Conservation (phyloP, 2,113 vertebrate species). For the Phalacrocorax aristotelis region DNA sequence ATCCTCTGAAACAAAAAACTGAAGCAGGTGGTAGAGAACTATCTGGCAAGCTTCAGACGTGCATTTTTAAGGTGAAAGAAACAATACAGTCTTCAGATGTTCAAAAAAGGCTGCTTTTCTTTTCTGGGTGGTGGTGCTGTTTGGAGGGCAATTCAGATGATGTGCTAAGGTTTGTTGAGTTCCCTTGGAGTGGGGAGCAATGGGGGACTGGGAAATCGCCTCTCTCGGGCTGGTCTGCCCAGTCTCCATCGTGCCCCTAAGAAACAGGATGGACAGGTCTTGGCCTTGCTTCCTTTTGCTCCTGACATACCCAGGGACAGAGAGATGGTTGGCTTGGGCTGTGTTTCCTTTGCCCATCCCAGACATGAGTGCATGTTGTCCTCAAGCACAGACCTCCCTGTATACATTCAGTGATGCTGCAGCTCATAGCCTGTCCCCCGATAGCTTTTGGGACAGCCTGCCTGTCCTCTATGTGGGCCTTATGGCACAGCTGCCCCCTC, state of each 20-base stretch:
- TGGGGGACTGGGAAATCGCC: not conserved
- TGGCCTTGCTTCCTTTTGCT: not conserved
- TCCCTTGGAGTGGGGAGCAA: not conserved
- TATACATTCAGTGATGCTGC: accelerated
- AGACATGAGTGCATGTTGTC: accelerated
- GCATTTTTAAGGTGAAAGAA: not conserved
- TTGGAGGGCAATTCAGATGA: not conserved
- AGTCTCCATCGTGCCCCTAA: accelerated
- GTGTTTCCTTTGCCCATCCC: not conserved
- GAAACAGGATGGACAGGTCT: not conserved
- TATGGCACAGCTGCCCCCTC: not conserved
- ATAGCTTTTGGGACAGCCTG: not conserved
- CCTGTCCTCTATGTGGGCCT: not conserved
- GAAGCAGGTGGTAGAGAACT: not conserved
- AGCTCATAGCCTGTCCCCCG: not conserved
- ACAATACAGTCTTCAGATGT: not conserved
- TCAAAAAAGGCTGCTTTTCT: not conserved
- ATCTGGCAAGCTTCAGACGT: not conserved
- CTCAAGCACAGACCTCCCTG: not conserved
- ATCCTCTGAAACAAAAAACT: not conserved
- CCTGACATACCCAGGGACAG: not conserved
- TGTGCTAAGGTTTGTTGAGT: not conserved
- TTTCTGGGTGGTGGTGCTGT: not conserved
- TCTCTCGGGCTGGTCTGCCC: not conserved
- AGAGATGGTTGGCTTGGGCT: not conserved